A percentile compares a stretch with the other conserved stretches of the same genome.
Evolutionary conservation across 2,888 invertebrate species (phyloP).

Genomic region (Athalia cordata): DNA sequence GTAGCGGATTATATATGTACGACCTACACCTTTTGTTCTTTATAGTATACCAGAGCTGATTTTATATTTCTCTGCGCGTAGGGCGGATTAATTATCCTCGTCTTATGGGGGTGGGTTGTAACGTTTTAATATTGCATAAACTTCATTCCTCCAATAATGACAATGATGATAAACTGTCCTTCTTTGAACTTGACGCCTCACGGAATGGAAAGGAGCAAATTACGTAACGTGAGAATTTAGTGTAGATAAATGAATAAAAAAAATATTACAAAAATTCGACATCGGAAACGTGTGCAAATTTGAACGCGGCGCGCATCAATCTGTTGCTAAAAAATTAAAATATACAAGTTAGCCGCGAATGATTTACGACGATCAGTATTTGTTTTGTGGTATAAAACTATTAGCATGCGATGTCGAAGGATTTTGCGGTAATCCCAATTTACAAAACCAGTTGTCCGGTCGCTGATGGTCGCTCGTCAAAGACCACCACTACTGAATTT

Average conservation of each 20-base stretch:
- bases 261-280: too few relatives aligned
- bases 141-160: constrained; percentile 18
- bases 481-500: not conserved
- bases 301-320: too few relatives aligned
- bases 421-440: constrained; percentile 25
- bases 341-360: not conserved
- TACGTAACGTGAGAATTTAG: too few relatives aligned
- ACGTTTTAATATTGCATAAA: constrained; percentile 32
- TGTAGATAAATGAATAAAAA: too few relatives aligned
- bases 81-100: constrained; percentile 32
- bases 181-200: constrained; percentile 36
- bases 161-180: too few relatives aligned
- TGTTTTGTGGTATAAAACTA: constrained; percentile 10
- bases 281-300: too few relatives aligned
- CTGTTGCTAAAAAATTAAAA: too few relatives aligned
- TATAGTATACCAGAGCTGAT: too few relatives aligned
- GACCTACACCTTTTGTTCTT: too few relatives aligned
- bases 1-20: too few relatives aligned
- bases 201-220: not conserved
- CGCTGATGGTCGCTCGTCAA: not conserved
- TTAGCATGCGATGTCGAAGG: constrained; percentile 17
- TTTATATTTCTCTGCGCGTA: not conserved
- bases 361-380: constrained; percentile 10
- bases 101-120: not conserved
- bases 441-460: not conserved